Conservation (phyloP, 2,888 invertebrate species). For the Brachyptera risi region DNA sequence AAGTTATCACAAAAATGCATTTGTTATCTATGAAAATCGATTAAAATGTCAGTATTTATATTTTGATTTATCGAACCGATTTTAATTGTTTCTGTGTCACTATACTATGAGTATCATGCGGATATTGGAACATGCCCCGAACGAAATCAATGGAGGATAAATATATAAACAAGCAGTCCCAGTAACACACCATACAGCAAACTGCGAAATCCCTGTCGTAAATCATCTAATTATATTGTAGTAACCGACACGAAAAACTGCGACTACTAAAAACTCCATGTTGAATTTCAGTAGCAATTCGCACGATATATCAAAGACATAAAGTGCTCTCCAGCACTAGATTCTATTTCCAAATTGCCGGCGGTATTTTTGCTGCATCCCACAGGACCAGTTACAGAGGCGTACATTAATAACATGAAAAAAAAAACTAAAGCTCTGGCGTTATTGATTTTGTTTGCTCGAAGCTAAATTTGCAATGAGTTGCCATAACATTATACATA, state of each 20-base stretch:
- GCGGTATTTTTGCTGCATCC: not conserved
- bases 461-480: slow-evolving; percentile 16
- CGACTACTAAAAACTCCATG: not conserved
- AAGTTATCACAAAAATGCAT: too few relatives aligned
- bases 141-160: too few relatives aligned
- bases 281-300: not conserved
- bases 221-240: not conserved
- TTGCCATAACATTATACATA: slow-evolving; percentile 11
- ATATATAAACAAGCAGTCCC: too few relatives aligned
- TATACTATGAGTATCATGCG: too few relatives aligned
- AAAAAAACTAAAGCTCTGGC: slow-evolving; percentile 8
- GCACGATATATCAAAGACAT: not conserved
- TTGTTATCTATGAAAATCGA: too few relatives aligned
- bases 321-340: not conserved
- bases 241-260: not conserved
- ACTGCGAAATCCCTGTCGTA: too few relatives aligned
- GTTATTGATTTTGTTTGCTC: slow-evolving; percentile 15
- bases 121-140: too few relatives aligned
- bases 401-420: slow-evolving; percentile 10
- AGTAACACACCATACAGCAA: too few relatives aligned
- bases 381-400: slow-evolving; percentile 12
- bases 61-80: too few relatives aligned
- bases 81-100: too few relatives aligned
- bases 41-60: too few relatives aligned
- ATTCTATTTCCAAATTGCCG: not conserved